A percentile compares a stretch with the other conserved stretches of the same genome.
phyloP scores from a whole-genome alignment of 2,888 invertebrate genomes.

The Drosophila hamatofila region DNA sequence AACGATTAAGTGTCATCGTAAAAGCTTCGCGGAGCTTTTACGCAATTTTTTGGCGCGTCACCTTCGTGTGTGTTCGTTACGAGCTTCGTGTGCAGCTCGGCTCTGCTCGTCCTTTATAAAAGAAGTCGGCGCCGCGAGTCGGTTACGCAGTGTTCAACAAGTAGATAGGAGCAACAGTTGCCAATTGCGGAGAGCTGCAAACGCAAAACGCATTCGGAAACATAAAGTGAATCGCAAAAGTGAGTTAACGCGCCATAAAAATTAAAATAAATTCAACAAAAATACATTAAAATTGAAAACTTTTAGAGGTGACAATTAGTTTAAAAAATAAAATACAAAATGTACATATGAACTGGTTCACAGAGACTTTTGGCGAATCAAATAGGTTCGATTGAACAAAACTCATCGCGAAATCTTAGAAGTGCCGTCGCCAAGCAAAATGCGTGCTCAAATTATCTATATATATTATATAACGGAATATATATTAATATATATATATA shows the following conservation, averaged over 20 bases:
- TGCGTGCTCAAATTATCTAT: slow-evolving; percentile 16
- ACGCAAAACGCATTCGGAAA: slow-evolving; percentile 14
- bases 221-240: slow-evolving; percentile 11
- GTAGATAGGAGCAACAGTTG: slow-evolving; percentile 83
- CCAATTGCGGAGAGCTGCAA: slow-evolving; percentile 29
- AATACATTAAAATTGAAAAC: not conserved
- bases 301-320: not conserved
- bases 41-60: slow-evolving; percentile 62
- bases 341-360: not conserved
- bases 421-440: slow-evolving; percentile 61
- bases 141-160: slow-evolving; percentile 85
- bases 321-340: not conserved
- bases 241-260: slow-evolving; percentile 32
- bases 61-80: slow-evolving; percentile 30
- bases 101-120: slow-evolving; percentile 80
- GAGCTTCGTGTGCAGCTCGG: slow-evolving; percentile 46
- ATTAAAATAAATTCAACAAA: not conserved
- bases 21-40: slow-evolving; percentile 78
- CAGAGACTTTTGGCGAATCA: not conserved
- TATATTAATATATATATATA: no score
- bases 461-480: no score
- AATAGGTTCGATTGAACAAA: not conserved
- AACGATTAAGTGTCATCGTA: slow-evolving; percentile 17
- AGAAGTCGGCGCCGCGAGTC: slow-evolving; percentile 72
- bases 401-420: slow-evolving; percentile 67